These are phyloP conservation scores for Ictalurus furcatus DNA, from an alignment of 2,113 vertebrate species.

Conservation along the genomic window DNA sequence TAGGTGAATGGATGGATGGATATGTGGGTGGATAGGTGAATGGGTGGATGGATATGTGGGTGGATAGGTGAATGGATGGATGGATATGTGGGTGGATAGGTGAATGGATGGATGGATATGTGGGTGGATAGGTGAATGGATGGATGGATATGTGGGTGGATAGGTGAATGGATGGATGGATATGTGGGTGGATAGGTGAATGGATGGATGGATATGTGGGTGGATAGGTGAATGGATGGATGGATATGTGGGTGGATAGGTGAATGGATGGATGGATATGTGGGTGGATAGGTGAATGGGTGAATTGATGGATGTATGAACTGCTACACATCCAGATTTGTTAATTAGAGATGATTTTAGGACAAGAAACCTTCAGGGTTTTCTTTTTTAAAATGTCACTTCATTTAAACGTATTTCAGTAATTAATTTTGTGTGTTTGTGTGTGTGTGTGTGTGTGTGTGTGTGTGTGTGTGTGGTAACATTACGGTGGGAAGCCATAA, in stretches of 20 bases:
- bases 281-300: no score
- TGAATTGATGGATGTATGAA: not conserved
- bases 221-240: not conserved
- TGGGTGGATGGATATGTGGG: no score
- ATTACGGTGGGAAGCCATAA: not conserved
- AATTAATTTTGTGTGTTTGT: not conserved
- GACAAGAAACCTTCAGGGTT: not conserved
- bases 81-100: not conserved
- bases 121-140: no score
- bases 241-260: not conserved
- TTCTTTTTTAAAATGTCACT: not conserved
- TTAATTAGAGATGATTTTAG: not conserved
- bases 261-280: not conserved
- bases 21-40: no score
- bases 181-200: no score
- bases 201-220: not conserved
- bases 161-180: no score
- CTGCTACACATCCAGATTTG: no score
- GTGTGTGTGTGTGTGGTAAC: not conserved
- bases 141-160: no score
- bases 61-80: no score
- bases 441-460: not conserved
- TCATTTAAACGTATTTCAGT: not conserved
- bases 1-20: not conserved
- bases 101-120: not conserved